Conservation (phyloP, 2,888 invertebrate species). For the Chloroclysta siterata region DNA sequence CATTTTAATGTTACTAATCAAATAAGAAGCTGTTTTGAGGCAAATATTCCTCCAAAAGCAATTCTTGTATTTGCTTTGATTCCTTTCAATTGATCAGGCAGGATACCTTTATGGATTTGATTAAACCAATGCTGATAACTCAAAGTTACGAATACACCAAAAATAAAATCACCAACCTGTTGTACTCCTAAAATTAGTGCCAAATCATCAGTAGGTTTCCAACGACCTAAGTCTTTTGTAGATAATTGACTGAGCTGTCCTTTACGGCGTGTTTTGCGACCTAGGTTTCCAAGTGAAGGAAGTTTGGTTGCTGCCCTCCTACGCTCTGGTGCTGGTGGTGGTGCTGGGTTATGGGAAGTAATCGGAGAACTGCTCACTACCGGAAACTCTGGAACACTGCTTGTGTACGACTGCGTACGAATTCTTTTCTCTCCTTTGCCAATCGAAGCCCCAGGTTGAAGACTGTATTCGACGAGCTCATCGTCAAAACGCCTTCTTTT, state of each 20-base stretch:
- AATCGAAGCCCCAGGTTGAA: conserved; percentile 85
- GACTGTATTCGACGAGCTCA: conserved; percentile 96
- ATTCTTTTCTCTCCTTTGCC: conserved; percentile 78
- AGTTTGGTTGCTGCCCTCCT: conserved; percentile 73
- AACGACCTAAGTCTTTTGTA: conserved; percentile 94
- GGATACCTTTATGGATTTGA: too few relatives aligned
- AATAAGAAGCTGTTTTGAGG: too few relatives aligned
- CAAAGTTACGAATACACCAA: too few relatives aligned
- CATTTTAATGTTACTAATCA: too few relatives aligned
- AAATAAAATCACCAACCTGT: conserved; percentile 81
- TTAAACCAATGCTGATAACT: too few relatives aligned
- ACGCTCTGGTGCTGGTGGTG: conserved; percentile 52
- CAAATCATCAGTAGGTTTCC: conserved; percentile 99
- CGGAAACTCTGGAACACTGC: conserved; percentile 80
- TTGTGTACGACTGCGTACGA: conserved; percentile 80
- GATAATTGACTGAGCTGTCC: conserved; percentile 88
- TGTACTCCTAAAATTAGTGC: conserved; percentile 96
- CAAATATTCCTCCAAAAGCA: too few relatives aligned
- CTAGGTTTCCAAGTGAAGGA: conserved; percentile 65
- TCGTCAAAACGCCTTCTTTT: conserved; percentile 98
- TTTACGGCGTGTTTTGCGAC: conserved; percentile 84
- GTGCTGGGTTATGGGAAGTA: conserved; percentile 51
- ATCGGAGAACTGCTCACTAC: conserved; percentile 52
- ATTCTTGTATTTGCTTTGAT: too few relatives aligned
- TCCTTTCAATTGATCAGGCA: too few relatives aligned